These are phyloP conservation scores for Zaprionus ornatus DNA, from an alignment of 1,140 invertebrate genomes.

Conservation along the genomic window DNA sequence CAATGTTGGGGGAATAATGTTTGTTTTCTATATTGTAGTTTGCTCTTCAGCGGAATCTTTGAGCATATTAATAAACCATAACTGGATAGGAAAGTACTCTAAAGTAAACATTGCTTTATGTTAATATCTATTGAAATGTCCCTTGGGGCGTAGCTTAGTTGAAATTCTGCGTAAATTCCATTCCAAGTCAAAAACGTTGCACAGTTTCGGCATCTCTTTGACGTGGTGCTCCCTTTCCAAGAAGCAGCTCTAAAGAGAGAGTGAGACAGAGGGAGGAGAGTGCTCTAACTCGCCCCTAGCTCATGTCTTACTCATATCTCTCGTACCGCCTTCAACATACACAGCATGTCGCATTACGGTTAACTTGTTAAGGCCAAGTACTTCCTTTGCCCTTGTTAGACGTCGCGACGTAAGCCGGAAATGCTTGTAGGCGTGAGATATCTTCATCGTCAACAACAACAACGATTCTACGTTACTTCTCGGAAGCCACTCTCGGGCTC, in stretches of 20 bases:
- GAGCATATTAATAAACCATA: not conserved
- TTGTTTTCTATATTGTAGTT: not conserved
- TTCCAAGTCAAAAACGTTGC: not conserved
- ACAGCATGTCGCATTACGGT: slow-evolving; percentile 19
- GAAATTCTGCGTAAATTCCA: not conserved
- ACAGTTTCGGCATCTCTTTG: not conserved
- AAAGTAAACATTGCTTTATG: not conserved
- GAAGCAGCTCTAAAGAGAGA: slow-evolving; percentile 5
- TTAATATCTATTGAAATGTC: not conserved
- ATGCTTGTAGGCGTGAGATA: slow-evolving; percentile 76
- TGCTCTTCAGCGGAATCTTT: not conserved
- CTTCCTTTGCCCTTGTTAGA: slow-evolving; percentile 29
- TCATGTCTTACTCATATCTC: not conserved
- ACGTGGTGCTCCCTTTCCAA: slow-evolving; percentile 5
- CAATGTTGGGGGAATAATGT: not conserved
- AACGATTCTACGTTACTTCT: slow-evolving; percentile 34
- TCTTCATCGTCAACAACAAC: slow-evolving; percentile 53
- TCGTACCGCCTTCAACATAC: not conserved
- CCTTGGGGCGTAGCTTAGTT: not conserved
- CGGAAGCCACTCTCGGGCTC: slow-evolving; percentile 38
- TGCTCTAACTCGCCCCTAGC: not conserved
- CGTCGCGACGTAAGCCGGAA: slow-evolving; percentile 58
- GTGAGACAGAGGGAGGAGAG: not conserved
- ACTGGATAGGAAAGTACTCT: not conserved
- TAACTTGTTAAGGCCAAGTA: slow-evolving; percentile 27